phyloP scores from a whole-genome alignment of 2,797 vertebrate genomes.

The Xenops minutus region DNA sequence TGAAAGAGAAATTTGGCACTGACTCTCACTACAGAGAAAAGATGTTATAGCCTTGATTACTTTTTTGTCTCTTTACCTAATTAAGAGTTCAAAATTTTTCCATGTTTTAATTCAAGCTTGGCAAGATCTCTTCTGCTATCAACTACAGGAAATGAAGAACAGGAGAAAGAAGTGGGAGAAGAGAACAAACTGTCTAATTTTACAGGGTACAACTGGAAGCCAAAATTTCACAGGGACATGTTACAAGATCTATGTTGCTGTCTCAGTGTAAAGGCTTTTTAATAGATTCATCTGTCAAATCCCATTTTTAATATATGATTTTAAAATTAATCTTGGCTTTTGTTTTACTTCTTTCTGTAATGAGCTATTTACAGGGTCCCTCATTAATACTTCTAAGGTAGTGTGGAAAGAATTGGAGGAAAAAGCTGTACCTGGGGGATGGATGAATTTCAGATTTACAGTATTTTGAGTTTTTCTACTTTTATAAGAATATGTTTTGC shows the following conservation, averaged over 20 bases:
- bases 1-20: background rate
- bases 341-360: background rate
- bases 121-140: background rate
- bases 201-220: background rate
- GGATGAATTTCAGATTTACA: background rate
- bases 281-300: slow-evolving; percentile 14
- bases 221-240: background rate
- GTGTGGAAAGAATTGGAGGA: background rate
- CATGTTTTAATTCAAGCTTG: slow-evolving; percentile 18
- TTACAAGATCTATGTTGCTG: background rate
- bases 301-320: background rate
- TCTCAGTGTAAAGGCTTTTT: slow-evolving; percentile 1
- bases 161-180: background rate
- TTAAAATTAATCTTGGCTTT: background rate
- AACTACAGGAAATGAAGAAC: slow-evolving; percentile 26
- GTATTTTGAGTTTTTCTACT: background rate
- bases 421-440: background rate
- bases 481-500: background rate
- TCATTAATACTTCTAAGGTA: background rate
- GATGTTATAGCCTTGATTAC: background rate
- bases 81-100: background rate
- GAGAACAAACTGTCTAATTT: background rate
- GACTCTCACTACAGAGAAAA: background rate
- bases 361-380: background rate
- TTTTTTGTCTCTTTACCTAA: slow-evolving; percentile 6